phyloP scores from a whole-genome alignment of 1,140 invertebrate genomes.

The Coboldia fuscipes region DNA sequence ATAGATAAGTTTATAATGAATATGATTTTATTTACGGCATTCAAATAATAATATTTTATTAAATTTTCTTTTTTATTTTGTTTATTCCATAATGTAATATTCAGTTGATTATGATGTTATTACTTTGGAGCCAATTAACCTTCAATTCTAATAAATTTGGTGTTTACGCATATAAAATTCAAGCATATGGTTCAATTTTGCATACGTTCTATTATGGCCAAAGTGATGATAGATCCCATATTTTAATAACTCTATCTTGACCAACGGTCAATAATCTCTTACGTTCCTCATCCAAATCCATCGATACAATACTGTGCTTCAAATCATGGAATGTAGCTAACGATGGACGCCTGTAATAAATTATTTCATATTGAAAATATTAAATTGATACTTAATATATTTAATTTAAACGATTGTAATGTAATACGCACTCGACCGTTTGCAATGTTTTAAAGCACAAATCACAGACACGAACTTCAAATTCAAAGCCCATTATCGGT shows the following conservation, averaged over 20 bases:
- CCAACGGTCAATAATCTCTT: slow-evolving; percentile 78
- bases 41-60: too few relatives aligned
- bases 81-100: too few relatives aligned
- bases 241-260: slow-evolving; percentile 84
- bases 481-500: slow-evolving; percentile 94
- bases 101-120: too few relatives aligned
- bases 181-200: too few relatives aligned
- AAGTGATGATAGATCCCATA: slow-evolving; percentile 33
- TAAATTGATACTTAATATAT: background rate
- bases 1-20: too few relatives aligned
- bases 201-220: slow-evolving; percentile 20
- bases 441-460: slow-evolving; percentile 66
- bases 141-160: too few relatives aligned
- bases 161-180: too few relatives aligned
- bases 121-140: too few relatives aligned
- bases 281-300: slow-evolving; percentile 74
- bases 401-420: background rate
- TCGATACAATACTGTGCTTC: slow-evolving; percentile 73
- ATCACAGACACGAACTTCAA: slow-evolving; percentile 88
- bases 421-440: slow-evolving; percentile 54
- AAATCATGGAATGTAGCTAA: slow-evolving; percentile 88
- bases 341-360: slow-evolving; percentile 50
- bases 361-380: slow-evolving; percentile 1
- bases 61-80: too few relatives aligned
- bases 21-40: too few relatives aligned